Evolutionary conservation across 1,140 invertebrate genomes (phyloP).

Genomic region (Sarcophaga bullata): DNA sequence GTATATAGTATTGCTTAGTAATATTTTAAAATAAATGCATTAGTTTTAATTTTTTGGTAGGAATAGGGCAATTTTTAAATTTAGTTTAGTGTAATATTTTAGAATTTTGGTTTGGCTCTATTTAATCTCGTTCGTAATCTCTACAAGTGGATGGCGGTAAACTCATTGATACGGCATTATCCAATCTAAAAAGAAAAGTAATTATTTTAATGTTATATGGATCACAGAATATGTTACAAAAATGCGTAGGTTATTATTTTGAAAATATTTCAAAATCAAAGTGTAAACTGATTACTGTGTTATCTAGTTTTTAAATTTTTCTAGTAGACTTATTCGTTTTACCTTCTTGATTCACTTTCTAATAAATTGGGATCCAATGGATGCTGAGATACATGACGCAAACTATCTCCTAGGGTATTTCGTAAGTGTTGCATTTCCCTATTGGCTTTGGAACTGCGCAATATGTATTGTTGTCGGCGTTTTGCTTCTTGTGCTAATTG

Average conservation of each 20-base stretch:
- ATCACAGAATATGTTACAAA: too few species aligned
- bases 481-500: slow-evolving; percentile 89
- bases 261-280: too few species aligned
- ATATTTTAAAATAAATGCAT: slow-evolving; percentile 36
- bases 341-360: slow-evolving; percentile 84
- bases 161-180: slow-evolving; percentile 64
- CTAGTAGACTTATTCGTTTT: background rate
- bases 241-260: too few species aligned
- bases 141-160: slow-evolving; percentile 61
- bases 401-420: slow-evolving; percentile 83
- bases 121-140: slow-evolving; percentile 62
- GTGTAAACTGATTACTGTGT: too few species aligned
- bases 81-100: too few species aligned
- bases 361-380: slow-evolving; percentile 82
- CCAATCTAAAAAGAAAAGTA: slow-evolving; percentile 52
- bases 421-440: slow-evolving; percentile 86
- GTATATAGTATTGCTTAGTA: slow-evolving; percentile 3
- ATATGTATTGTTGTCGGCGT: slow-evolving; percentile 83
- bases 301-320: too few species aligned
- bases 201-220: background rate
- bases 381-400: slow-evolving; percentile 80
- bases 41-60: slow-evolving; percentile 7
- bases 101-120: background rate
- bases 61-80: slow-evolving; percentile 42
- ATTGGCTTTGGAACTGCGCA: slow-evolving; percentile 82